Evolutionary conservation across 2,888 invertebrate genomes (phyloP).

Genomic region (Tortrix viridana): DNA sequence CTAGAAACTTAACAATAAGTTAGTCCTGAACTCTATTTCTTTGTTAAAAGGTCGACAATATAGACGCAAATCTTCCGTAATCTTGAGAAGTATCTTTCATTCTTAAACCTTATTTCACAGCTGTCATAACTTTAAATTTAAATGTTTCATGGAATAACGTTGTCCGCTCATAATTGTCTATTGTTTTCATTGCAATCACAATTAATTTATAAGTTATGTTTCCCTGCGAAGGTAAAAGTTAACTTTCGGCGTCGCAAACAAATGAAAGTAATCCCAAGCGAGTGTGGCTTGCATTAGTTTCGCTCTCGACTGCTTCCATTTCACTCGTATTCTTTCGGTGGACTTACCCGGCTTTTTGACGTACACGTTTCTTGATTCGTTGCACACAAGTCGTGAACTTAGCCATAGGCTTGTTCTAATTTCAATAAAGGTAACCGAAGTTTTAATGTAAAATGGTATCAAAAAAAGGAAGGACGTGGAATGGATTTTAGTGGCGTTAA

Average conservation of each 20-base stretch:
- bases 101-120: too few species aligned
- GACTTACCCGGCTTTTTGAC: background rate
- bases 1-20: too few species aligned
- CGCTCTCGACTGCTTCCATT: constrained; percentile 67
- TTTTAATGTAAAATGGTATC: background rate
- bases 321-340: constrained; percentile 36
- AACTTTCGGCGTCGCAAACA: constrained; percentile 72
- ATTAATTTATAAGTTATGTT: constrained; percentile 44
- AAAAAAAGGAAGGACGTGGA: background rate
- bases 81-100: too few species aligned
- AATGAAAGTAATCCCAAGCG: constrained; percentile 74
- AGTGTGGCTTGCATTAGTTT: constrained; percentile 69
- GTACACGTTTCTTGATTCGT: constrained; percentile 10
- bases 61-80: too few species aligned
- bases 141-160: background rate
- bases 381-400: constrained; percentile 7
- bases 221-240: constrained; percentile 78
- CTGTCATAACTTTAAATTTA: too few species aligned
- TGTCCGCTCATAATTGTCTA: constrained; percentile 13
- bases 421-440: background rate
- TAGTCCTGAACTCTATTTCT: too few species aligned
- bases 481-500: background rate
- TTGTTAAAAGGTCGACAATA: too few species aligned
- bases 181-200: constrained; percentile 7
- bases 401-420: constrained; percentile 4